Conservation (phyloP, 2,113 vertebrate genomes). For the Indri indri region DNA sequence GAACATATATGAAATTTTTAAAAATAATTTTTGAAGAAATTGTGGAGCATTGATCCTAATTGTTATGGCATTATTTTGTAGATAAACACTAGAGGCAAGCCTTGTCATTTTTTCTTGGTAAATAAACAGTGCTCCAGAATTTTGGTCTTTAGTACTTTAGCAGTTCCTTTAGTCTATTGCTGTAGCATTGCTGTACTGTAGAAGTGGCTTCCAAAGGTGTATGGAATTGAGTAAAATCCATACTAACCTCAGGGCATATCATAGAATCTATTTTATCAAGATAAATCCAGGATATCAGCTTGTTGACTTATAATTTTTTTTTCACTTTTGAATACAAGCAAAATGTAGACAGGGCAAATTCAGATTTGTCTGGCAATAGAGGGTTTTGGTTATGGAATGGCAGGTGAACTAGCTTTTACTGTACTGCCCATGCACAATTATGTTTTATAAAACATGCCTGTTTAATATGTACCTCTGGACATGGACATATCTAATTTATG, state of each 20-base stretch:
- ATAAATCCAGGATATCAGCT: constrained; percentile 58
- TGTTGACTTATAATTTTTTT: constrained; percentile 19
- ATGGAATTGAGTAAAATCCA: neutral
- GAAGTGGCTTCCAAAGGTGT: neutral
- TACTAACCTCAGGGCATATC: neutral
- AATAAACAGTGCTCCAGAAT: neutral
- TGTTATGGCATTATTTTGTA: neutral
- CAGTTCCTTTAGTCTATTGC: neutral
- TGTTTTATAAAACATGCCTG: constrained; percentile 18
- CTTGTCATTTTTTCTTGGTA: neutral
- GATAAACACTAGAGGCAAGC: neutral
- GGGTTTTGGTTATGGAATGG: constrained; percentile 21
- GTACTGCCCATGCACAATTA: neutral
- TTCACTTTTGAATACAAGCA: constrained; percentile 1
- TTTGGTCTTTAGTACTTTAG: neutral
- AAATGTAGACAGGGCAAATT: neutral
- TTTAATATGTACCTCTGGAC: constrained; percentile 48
- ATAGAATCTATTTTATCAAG: constrained; percentile 41
- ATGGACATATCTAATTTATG: constrained; percentile 25
- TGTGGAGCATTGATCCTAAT: neutral
- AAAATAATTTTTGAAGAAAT: neutral
- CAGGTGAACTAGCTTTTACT: neutral
- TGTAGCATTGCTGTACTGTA: fast-evolving
- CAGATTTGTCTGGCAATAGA: constrained; percentile 32
- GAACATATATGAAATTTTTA: neutral